Conservation (phyloP, 2,113 vertebrate species). For the Turdus rufiventris region DNA sequence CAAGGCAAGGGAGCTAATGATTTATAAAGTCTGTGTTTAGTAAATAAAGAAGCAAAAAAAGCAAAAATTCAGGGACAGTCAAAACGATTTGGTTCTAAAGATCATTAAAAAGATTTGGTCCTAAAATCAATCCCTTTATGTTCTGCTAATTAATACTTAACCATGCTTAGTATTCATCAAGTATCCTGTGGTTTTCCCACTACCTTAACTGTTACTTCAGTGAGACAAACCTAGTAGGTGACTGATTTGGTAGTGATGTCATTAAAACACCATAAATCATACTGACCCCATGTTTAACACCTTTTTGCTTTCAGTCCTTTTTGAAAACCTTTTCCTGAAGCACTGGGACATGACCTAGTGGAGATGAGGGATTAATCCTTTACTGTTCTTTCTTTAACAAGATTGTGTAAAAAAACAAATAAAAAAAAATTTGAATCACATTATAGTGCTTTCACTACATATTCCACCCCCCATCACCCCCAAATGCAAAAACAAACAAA, state of each 20-base stretch:
- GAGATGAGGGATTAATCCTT: neutral
- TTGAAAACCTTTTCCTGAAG: neutral
- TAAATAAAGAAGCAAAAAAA: conserved; percentile 57
- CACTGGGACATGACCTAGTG: neutral
- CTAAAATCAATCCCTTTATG: neutral
- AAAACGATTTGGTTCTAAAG: neutral
- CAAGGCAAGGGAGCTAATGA: neutral
- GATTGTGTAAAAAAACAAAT: neutral
- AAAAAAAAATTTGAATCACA: neutral
- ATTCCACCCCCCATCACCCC: rapidly evolving
- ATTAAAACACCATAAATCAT: conserved; percentile 19
- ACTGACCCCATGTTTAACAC: neutral
- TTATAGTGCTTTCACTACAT: neutral
- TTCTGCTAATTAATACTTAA: neutral
- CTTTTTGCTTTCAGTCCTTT: neutral
- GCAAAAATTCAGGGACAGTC: neutral
- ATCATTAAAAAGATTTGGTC: conserved; percentile 32
- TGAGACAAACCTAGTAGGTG: neutral
- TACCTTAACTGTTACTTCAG: neutral
- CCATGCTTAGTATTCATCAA: neutral
- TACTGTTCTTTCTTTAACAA: neutral
- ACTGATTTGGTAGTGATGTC: neutral
- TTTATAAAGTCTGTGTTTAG: conserved; percentile 17
- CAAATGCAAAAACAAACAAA: neutral
- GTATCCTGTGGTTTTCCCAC: neutral